Conservation (phyloP, 2,113 vertebrate genomes). For the Propithecus coquereli region DNA sequence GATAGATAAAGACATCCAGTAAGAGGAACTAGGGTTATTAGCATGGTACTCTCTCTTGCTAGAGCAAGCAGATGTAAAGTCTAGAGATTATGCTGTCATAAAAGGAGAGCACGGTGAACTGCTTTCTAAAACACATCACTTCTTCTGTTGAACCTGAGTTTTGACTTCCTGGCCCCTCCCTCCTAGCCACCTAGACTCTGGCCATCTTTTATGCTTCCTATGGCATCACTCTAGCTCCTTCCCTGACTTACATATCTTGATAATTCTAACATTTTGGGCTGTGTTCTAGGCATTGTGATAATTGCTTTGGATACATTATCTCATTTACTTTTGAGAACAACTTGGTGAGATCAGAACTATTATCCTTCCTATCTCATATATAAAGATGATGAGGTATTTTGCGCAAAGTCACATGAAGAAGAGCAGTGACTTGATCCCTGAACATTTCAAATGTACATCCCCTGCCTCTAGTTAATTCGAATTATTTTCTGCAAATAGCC, state of each 20-base stretch:
- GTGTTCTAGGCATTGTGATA: neutral
- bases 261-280: slow-evolving; percentile 7
- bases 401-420: neutral
- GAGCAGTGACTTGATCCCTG: neutral
- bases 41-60: neutral
- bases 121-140: neutral
- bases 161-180: neutral
- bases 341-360: neutral
- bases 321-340: slow-evolving; percentile 8
- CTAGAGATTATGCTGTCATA: neutral
- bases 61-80: neutral
- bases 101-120: neutral
- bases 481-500: neutral
- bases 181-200: neutral
- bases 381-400: neutral
- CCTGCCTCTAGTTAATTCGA: neutral
- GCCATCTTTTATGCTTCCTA: neutral
- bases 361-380: neutral
- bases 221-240: neutral
- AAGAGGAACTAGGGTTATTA: neutral
- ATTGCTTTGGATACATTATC: neutral
- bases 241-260: neutral
- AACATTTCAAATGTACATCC: neutral
- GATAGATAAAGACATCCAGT: neutral
- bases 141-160: neutral